Percentiles rank a stretch among this genome's conserved stretches.
phyloP scores from a whole-genome alignment of 53 echinoderm and acorn worm species.

The Zoroaster sp. region DNA sequence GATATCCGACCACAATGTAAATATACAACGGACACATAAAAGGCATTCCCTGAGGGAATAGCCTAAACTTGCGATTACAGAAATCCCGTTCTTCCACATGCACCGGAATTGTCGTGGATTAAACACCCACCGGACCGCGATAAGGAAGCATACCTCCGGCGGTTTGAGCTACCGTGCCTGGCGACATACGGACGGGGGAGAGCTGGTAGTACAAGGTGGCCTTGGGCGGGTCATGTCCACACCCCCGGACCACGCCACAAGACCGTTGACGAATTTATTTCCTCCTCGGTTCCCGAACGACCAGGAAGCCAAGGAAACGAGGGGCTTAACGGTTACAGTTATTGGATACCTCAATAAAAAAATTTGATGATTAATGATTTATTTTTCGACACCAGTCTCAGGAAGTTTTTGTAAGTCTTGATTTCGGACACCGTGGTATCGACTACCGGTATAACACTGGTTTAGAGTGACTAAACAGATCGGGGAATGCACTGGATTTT shows the following conservation, averaged over 20 bases:
- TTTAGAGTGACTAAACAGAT: too few species aligned
- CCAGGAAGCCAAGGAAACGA: not conserved
- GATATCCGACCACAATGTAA: constrained; percentile 31
- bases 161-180: not conserved
- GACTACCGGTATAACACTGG: too few species aligned
- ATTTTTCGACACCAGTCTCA: too few species aligned
- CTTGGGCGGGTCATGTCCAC: not conserved
- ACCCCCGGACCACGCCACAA: not conserved
- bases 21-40: not conserved
- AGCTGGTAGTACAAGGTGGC: not conserved
- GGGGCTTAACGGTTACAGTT: not conserved
- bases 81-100: not conserved
- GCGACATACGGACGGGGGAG: not conserved
- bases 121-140: constrained; percentile 40
- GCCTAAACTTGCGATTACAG: not conserved
- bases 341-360: too few species aligned
- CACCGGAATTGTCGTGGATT: constrained; percentile 36
- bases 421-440: too few species aligned
- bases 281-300: not conserved
- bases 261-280: not conserved
- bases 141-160: not conserved
- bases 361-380: too few species aligned
- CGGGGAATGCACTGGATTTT: too few species aligned
- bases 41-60: not conserved
- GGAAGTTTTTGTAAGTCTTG: too few species aligned